Evolutionary conservation across 2,113 vertebrate genomes (phyloP), one percentile per base, ranked within the genome.

Genomic region (Brevimyrus niger): DNA sequence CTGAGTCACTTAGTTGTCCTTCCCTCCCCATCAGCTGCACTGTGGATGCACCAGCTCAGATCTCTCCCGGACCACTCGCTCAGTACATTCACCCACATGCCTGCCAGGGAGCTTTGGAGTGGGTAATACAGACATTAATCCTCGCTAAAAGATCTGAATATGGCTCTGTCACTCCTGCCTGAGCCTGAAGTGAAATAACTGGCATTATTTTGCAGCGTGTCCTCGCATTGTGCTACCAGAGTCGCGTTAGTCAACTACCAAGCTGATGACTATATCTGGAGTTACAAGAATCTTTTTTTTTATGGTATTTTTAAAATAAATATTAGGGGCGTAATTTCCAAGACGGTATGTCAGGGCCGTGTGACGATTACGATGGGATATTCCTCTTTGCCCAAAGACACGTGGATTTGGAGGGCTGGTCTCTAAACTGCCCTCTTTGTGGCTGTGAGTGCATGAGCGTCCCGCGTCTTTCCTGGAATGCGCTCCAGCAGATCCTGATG

Each of bases 81-180:
- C 1, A 0, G 73, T 80, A 42, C 31, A 80, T 80, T 80, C 73
- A 80, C 35, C 73, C 73, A 80, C 73, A 80, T 42, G 73, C 35
- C 31, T 42, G 73, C 73, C 73, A 42, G 31, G 13, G 35, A 80
- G 73, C 73, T 80, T 80, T 80, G 73, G 35, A 8, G 15, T 80
- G 35, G 73, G 31, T 80, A 80, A 80, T 80, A 80, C 73, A 42
- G 73, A 80, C 73, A 80, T 80, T 80, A 80, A 80, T 80, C 73
- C 35, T 42, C 6, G 2, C 73, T 80, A 80, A 80, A 80, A 80
- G 73, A 80, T 80, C 73, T 80, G 31, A 80, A 80, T 80, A 17
- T 42, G 73, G 35, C 73, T 35, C 35, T 80, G 73, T 80, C 35
- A 80, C 31, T 42, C 31, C 35, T 42, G 4, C 35, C 73, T 38